Evolutionary conservation across 2,113 vertebrate species (phyloP), one percentile per base, ranked within the genome.

Genomic region (Ovibos moschatus): DNA sequence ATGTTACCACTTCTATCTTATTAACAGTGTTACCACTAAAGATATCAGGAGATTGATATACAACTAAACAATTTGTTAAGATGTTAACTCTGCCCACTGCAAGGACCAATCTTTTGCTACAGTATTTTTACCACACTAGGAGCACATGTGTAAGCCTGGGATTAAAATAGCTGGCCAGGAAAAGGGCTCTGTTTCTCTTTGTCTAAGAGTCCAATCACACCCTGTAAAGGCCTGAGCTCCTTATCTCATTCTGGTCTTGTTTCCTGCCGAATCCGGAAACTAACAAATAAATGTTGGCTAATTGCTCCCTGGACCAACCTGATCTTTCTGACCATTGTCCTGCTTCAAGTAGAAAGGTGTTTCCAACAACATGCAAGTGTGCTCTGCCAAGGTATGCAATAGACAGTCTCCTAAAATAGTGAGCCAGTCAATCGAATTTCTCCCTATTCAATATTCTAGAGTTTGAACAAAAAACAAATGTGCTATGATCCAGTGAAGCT

Each of bases 231-330:
- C 74, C 96, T 53, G 67, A 88, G 50, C 47, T 64, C 76, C 98
- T 97, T 97, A 97, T 97, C 94, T 82, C 64, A 2, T 16, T 62
- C 93, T 97, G 60, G 30, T 87, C 97, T 89, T 76, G 82, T 86
- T 98, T 98, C 97, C 97, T 97, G 97, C 85, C 88, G 89, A 81
- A 84, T 85, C 91, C 91, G 71, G 94, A 97, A 97, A 96, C 85
- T 12, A 82, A 45, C 85, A 91, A 97, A 95, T 81, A 67, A 91
- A 95, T 43, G 2, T n/a, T 83, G 79, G 55, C 91, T 87, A 84
- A 86, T 93, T 86, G 82, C 91, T 95, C 82, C 89, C 62, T 91
- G 71, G 91, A 51, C 93, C 82, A 62, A 17, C 5, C 13, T 67
- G 36, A 78, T 95, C 86, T 95, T 94, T 89, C 89, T 84, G 90